phyloP scores from a whole-genome alignment of 2,113 vertebrate species.

The Zosterops lateralis region DNA sequence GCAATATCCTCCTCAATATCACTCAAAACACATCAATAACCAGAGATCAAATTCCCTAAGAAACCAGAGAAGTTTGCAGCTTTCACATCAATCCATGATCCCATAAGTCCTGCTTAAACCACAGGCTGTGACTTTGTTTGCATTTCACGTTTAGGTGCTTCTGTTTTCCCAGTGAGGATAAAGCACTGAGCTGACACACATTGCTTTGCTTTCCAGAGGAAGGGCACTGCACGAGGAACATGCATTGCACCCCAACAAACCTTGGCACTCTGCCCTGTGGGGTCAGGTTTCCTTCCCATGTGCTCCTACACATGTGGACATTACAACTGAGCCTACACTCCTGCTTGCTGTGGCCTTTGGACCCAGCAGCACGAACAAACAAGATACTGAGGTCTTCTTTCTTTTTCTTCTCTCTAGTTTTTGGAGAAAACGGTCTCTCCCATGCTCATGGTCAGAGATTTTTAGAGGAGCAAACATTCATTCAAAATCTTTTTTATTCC shows the following conservation, averaged over 20 bases:
- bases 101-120: background rate
- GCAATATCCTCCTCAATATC: background rate
- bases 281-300: background rate
- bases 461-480: background rate
- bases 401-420: background rate
- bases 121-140: background rate
- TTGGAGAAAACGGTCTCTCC: background rate
- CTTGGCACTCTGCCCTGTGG: fast-evolving
- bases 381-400: background rate
- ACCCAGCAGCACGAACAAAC: background rate
- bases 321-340: background rate
- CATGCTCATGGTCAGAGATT: background rate
- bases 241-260: fast-evolving
- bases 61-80: background rate
- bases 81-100: background rate
- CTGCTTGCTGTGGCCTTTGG: background rate
- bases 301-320: background rate
- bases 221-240: background rate
- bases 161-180: background rate
- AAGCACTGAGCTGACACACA: background rate
- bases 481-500: background rate
- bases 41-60: background rate
- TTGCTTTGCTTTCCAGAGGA: background rate
- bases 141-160: background rate
- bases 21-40: background rate